phyloP scores from a whole-genome alignment of 2,113 vertebrate genomes.

The Brachypodius melanocephalos region DNA sequence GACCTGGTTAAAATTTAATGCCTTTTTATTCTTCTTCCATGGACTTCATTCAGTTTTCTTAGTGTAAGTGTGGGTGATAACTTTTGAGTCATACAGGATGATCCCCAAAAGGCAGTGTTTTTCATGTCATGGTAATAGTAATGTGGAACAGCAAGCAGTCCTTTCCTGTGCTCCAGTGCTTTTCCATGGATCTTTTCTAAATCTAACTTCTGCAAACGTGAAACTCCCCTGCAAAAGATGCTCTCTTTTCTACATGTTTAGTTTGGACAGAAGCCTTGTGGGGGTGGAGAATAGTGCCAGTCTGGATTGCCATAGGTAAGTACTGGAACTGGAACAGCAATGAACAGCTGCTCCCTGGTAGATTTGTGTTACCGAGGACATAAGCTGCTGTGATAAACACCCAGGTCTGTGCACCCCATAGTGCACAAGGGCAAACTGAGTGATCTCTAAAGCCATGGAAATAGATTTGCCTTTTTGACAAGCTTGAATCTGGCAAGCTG shows the following conservation, averaged over 20 bases:
- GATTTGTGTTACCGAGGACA: neutral
- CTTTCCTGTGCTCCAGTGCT: neutral
- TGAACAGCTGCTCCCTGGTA: neutral
- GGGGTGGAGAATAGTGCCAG: neutral
- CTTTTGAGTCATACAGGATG: neutral
- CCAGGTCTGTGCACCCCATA: neutral
- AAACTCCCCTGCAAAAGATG: neutral
- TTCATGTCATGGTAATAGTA: neutral
- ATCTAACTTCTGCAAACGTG: neutral
- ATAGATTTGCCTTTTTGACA: neutral
- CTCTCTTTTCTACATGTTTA: neutral
- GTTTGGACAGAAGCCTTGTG: neutral
- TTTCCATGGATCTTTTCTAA: neutral
- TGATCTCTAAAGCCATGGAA: neutral
- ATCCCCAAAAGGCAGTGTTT: neutral
- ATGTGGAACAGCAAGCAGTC: neutral
- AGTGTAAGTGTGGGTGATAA: neutral
- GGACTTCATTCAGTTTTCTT: neutral
- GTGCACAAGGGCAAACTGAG: neutral
- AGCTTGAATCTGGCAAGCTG: neutral
- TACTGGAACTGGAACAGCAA: neutral
- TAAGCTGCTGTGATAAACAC: neutral
- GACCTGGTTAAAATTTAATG: neutral
- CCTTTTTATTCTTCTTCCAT: neutral
- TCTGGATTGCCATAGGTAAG: neutral